Base-by-base conservation (phyloP, 2,113 vertebrate species). In the Cranoglanis bouderius region DNA sequence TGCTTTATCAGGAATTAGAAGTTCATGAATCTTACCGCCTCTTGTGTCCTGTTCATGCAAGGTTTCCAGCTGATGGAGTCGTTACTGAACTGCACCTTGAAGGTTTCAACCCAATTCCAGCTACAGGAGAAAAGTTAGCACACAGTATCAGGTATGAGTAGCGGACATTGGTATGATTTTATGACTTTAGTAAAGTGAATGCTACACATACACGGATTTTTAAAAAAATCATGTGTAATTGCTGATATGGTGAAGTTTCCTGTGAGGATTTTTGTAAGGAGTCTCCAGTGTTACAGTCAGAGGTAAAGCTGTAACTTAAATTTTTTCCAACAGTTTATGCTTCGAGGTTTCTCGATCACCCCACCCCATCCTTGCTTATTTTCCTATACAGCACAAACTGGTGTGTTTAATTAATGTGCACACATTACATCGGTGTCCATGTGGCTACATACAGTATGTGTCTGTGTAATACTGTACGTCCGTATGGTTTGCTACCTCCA, bases 31-130 rank as follows among this genome's bases (percentile, higher is more conserved):
- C 88, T 93, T 91, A 97, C 96, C 78, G 91, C 95, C 43, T 97
- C 95, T 32, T 95, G 9, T 1, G 94, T 96, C 81, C 93, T 95
- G 1, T 99, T 98, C 95, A 90, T 95, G 80, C 95, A 93, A 0
- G 95, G 93, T 57, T 92, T 95, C 98, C 98, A 99, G 0, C 59
- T 91, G 86, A 93, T 84, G 0, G 96, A 94, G 93, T 98, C 97
- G 0, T 98, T 99, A 92, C 98, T 98, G 95, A 98, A 96, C 94
- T 97, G 97, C 59, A 99, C 95, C 91, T 98, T 98, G 93, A 97
- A 98, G 74, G 95, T 95, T 0, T 96, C 93, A 53, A 98, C 97
- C 96, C 96, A 93, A 90, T 98, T 94, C 72, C 97, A 97, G 59
- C 97, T 98, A 89, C 49, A 75, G 26, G 82, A 4, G 51, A 84